phyloP scores from a whole-genome alignment of 2,797 vertebrate genomes.

The Knipowitschia caucasica region DNA sequence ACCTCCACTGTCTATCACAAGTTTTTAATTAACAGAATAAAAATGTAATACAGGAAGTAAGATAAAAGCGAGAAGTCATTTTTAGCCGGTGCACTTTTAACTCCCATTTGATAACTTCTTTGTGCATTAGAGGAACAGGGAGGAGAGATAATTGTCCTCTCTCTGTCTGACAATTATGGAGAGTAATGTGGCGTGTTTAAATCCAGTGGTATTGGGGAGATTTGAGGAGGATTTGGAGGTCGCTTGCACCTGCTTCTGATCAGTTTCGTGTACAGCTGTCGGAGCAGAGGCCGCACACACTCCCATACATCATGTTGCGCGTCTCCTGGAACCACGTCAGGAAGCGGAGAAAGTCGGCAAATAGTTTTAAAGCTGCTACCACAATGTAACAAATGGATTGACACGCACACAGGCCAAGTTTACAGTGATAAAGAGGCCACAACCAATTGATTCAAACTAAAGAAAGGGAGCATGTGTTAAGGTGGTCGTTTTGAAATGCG shows the following conservation, averaged over 20 bases:
- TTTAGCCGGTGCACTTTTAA: neutral
- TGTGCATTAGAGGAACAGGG: conserved; percentile 6
- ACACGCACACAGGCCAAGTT: neutral
- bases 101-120: conserved; percentile 27
- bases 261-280: conserved; percentile 57
- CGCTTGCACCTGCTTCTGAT: conserved; percentile 56
- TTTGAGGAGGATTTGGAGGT: conserved; percentile 56
- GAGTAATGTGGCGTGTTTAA: conserved; percentile 61
- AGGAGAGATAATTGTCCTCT: conserved; percentile 45
- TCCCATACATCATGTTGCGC: conserved; percentile 30
- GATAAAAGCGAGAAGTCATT: neutral
- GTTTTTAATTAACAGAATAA: no score
- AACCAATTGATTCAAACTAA: neutral
- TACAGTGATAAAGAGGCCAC: neutral
- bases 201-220: conserved; percentile 59
- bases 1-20: no score
- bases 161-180: conserved; percentile 60
- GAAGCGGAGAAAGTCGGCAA: conserved; percentile 17
- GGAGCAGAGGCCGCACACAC: conserved; percentile 11
- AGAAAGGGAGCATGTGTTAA: neutral
- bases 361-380: neutral
- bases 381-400: neutral
- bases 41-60: no score
- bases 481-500: neutral
- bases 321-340: conserved; percentile 26